These are phyloP conservation scores for Typhlichthys subterraneus DNA, from an alignment of 2,797 vertebrate genomes.

Conservation along the genomic window DNA sequence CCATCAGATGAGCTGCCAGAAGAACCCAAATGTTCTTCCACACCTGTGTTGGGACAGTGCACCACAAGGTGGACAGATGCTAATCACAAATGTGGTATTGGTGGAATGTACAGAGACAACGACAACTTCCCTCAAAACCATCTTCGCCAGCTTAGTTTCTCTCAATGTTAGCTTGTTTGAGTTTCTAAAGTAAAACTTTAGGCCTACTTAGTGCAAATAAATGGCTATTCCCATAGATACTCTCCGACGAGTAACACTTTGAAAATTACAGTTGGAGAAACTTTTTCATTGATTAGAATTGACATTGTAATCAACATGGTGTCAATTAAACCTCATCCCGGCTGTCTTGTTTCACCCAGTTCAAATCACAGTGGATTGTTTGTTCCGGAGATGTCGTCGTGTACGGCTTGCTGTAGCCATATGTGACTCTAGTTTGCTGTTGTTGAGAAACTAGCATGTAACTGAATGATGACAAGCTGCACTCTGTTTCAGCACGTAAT, in stretches of 20 bases:
- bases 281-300: slow-evolving; percentile 19
- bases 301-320: neutral
- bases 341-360: neutral
- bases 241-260: too few relatives aligned
- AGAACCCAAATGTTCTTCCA: slow-evolving; percentile 57
- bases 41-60: slow-evolving; percentile 50
- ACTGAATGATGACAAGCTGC: slow-evolving; percentile 76
- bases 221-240: too few relatives aligned
- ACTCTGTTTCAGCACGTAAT: slow-evolving; percentile 79
- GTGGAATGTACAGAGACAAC: too few relatives aligned
- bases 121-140: too few relatives aligned
- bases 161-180: too few relatives aligned
- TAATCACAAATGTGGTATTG: too few relatives aligned
- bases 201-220: neutral
- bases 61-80: neutral
- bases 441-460: slow-evolving; percentile 68
- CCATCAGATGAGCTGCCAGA: slow-evolving; percentile 58
- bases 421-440: slow-evolving; percentile 52
- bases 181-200: too few relatives aligned
- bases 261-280: neutral
- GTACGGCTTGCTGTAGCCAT: slow-evolving; percentile 38
- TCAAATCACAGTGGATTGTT: slow-evolving; percentile 22
- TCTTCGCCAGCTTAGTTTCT: too few relatives aligned
- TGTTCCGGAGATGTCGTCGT: slow-evolving; percentile 32
- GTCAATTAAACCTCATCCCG: neutral